A percentile compares a stretch with the other conserved stretches of the same genome.
Conservation (phyloP, 2,797 vertebrate genomes). For the Brachymystax lenok region DNA sequence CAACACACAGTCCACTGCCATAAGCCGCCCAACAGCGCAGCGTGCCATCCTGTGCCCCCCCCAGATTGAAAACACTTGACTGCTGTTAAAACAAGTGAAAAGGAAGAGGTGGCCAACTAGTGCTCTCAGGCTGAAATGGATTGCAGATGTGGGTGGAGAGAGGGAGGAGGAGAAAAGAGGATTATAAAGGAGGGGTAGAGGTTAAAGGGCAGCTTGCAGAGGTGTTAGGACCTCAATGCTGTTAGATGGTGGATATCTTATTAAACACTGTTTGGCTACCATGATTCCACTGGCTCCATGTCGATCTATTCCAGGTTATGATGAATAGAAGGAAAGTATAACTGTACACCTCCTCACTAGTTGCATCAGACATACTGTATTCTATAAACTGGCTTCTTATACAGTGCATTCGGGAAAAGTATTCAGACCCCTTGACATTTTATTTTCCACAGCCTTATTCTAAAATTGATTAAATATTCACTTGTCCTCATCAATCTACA, state of each 20-base stretch:
- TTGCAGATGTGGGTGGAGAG: constrained; percentile 67
- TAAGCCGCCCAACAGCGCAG: constrained; percentile 13
- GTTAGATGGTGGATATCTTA: constrained; percentile 11
- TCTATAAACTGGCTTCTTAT: too few species aligned
- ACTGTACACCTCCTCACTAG: too few species aligned
- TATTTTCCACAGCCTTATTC: too few species aligned
- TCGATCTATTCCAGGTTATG: too few species aligned
- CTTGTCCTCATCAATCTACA: too few species aligned
- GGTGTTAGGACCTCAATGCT: constrained; percentile 32
- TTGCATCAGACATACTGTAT: too few species aligned
- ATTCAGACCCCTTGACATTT: too few species aligned
- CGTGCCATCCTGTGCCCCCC: constrained; percentile 64
- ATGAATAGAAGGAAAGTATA: too few species aligned
- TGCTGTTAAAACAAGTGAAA: constrained; percentile 71
- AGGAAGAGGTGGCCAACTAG: constrained; percentile 57
- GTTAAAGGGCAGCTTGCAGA: constrained; percentile 16
- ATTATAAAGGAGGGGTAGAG: background rate
- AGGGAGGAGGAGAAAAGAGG: background rate
- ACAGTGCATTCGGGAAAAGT: too few species aligned
- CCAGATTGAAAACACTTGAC: constrained; percentile 66
- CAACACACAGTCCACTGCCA: constrained; percentile 25
- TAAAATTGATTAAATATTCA: too few species aligned
- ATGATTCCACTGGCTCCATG: too few species aligned
- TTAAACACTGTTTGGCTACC: too few species aligned
- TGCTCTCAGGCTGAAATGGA: constrained; percentile 65